Conservation (phyloP, 2,797 vertebrate genomes). For the Lithobates pipiens region DNA sequence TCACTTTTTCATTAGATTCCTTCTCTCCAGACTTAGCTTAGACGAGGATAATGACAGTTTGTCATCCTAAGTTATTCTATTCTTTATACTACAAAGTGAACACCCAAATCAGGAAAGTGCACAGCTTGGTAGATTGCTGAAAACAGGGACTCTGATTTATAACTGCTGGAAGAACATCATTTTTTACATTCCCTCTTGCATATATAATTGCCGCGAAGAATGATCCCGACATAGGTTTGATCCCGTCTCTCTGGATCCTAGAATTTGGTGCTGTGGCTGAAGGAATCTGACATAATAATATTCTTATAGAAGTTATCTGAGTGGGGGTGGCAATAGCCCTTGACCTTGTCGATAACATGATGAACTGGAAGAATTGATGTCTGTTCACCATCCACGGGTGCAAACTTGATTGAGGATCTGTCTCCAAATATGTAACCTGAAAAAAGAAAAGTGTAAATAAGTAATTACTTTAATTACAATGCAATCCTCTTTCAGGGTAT, state of each 20-base stretch:
- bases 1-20: neutral
- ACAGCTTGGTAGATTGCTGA: neutral
- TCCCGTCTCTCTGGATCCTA: slow-evolving; percentile 66
- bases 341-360: slow-evolving; percentile 95
- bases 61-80: neutral
- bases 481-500: neutral
- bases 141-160: neutral
- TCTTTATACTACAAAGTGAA: neutral
- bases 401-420: slow-evolving; percentile 81
- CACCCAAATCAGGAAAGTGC: neutral
- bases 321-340: slow-evolving; percentile 89
- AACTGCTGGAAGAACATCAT: neutral
- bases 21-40: neutral
- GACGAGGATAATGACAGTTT: neutral
- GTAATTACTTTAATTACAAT: neutral
- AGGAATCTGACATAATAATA: slow-evolving; percentile 92
- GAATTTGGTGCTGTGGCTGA: slow-evolving; percentile 92
- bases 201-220: neutral
- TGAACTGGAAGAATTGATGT: slow-evolving; percentile 91
- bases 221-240: neutral
- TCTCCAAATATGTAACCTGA: slow-evolving; percentile 84
- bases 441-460: slow-evolving; percentile 63
- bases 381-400: slow-evolving; percentile 83
- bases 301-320: slow-evolving; percentile 97
- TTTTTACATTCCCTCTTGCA: slow-evolving; percentile 7